A percentile compares a stretch with the other conserved stretches of the same genome.
Conservation (phyloP, 2,797 vertebrate genomes). For the Siniperca obscura region DNA sequence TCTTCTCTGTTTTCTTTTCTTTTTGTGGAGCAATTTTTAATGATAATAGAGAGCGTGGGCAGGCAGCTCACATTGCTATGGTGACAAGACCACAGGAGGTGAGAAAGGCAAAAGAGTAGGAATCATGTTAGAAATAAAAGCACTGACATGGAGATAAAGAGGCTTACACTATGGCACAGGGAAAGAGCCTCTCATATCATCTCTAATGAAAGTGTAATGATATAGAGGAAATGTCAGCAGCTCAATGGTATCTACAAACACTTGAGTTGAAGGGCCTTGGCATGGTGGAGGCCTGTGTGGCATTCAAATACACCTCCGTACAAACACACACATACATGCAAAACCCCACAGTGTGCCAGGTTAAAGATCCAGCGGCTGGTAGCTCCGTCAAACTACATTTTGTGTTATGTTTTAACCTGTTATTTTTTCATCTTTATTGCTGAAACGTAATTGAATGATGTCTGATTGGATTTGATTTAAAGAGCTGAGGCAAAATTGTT, state of each 20-base stretch:
- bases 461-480: too few species aligned
- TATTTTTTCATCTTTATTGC: too few species aligned
- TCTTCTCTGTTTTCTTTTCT: constrained; percentile 5
- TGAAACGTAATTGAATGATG: too few species aligned
- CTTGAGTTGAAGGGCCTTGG: constrained; percentile 15
- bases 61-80: constrained; percentile 50
- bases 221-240: constrained; percentile 43
- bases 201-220: constrained; percentile 7
- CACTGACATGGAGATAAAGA: background rate
- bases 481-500: too few species aligned
- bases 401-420: too few species aligned
- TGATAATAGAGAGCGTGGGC: constrained; percentile 44
- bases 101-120: constrained; percentile 25
- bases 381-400: too few species aligned
- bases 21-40: constrained; percentile 26
- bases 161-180: background rate
- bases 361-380: background rate
- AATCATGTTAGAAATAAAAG: constrained; percentile 19
- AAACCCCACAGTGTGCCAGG: background rate
- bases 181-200: background rate
- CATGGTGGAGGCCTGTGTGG: background rate
- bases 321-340: background rate
- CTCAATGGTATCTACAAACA: constrained; percentile 30
- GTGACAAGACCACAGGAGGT: constrained; percentile 45
- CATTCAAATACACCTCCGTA: constrained; percentile 25